Evolutionary conservation across 2,797 vertebrate genomes (phyloP).

Genomic region (Artibeus lituratus): DNA sequence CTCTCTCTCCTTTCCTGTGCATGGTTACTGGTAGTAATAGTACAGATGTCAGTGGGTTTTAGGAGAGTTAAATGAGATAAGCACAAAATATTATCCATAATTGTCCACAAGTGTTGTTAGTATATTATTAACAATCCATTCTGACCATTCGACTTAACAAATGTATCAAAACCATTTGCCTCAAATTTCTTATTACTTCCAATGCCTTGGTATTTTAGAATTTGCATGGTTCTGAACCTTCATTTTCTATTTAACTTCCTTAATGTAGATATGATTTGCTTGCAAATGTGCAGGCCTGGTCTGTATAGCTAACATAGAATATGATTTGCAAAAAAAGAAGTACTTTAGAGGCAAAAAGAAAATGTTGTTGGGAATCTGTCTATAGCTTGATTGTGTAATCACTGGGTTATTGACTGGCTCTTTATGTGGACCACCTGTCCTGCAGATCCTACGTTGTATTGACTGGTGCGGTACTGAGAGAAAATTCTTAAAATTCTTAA

Average conservation of each 20-base stretch:
- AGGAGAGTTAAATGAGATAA: not conserved
- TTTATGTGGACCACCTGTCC: not conserved
- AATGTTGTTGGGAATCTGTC: not conserved
- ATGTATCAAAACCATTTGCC: not conserved
- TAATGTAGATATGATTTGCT: not conserved
- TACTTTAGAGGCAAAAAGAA: not conserved
- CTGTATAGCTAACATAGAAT: not conserved
- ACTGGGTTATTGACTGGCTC: not conserved
- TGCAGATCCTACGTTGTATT: not conserved
- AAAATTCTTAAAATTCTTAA: not conserved
- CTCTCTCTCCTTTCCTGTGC: not conserved
- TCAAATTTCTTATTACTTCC: constrained; percentile 3
- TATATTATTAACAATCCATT: not conserved
- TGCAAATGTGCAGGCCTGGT: not conserved
- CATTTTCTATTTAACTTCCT: not conserved
- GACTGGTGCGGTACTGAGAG: not conserved
- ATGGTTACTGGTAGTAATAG: not conserved
- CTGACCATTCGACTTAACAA: not conserved
- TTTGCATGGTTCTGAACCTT: not conserved
- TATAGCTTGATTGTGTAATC: not conserved
- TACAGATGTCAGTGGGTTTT: not conserved
- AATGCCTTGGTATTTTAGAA: not conserved
- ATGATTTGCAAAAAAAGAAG: not conserved
- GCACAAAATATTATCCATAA: not conserved
- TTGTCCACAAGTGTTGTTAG: not conserved